Conservation (phyloP, 2,797 vertebrate genomes). For the Heteromormyrus szaboi region DNA sequence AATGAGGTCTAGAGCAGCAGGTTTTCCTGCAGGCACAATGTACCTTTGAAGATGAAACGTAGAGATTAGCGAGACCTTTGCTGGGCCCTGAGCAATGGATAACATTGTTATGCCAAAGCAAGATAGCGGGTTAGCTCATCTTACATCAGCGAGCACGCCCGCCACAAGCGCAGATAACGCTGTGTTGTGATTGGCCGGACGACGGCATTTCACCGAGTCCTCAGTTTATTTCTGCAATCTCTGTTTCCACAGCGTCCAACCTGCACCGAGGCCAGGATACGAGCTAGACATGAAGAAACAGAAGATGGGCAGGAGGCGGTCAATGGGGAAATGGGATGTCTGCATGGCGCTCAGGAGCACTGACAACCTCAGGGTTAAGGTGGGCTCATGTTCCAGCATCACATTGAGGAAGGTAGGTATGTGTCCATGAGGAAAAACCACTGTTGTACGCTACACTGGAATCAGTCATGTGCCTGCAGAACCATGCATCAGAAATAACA, state of each 20-base stretch:
- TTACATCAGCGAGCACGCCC: constrained; percentile 32
- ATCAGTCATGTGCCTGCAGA: not conserved
- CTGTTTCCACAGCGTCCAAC: not conserved
- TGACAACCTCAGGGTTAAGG: constrained; percentile 52
- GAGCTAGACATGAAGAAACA: not conserved
- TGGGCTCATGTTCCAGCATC: constrained; percentile 54
- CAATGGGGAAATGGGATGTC: not conserved
- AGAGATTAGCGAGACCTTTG: not conserved
- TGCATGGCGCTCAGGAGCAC: constrained; percentile 48
- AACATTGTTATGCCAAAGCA: constrained; percentile 18
- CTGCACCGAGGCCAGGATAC: not conserved
- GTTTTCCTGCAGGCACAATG: not conserved
- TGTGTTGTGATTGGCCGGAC: constrained; percentile 22
- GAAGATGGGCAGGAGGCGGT: not conserved
- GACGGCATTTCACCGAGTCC: not conserved
- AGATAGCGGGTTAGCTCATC: constrained; percentile 37
- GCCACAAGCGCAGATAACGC: constrained; percentile 31
- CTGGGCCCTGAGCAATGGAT: not conserved
- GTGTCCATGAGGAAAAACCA: not conserved
- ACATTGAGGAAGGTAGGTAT: not conserved
- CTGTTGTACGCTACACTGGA: not conserved
- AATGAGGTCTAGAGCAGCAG: not conserved
- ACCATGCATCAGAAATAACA: not conserved
- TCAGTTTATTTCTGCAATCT: not conserved
- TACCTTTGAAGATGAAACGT: not conserved